Evolutionary conservation across 2,888 invertebrate genomes (phyloP).

Genomic region (Ophion ellenae): DNA sequence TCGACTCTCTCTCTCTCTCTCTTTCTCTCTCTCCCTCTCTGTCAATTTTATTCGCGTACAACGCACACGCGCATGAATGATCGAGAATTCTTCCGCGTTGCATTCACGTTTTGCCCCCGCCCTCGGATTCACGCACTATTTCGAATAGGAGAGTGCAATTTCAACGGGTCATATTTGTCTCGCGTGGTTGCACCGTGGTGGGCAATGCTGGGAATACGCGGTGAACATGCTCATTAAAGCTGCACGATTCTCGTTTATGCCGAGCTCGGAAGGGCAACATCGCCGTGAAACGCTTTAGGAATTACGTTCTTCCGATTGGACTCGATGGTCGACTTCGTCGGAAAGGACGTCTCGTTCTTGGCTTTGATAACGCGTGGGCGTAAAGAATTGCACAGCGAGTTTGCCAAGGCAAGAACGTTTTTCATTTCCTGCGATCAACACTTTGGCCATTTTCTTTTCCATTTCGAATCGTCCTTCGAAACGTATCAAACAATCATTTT

Average conservation of each 20-base stretch:
- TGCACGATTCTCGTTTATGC: constrained; percentile 8
- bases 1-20: constrained; percentile 13
- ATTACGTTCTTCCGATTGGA: constrained; percentile 61
- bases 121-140: background rate
- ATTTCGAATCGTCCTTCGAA: background rate
- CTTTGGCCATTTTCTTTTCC: background rate
- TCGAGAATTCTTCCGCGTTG: constrained; percentile 55
- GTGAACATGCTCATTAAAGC: constrained; percentile 23
- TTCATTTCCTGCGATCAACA: background rate
- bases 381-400: constrained; percentile 45
- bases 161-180: constrained; percentile 8
- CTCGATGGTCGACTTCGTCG: constrained; percentile 30
- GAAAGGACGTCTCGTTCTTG: constrained; percentile 25
- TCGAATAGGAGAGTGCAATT: constrained; percentile 15
- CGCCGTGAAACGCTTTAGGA: constrained; percentile 34
- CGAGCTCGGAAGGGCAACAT: background rate
- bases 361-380: constrained; percentile 55
- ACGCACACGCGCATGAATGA: constrained; percentile 18
- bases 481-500: background rate
- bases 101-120: background rate
- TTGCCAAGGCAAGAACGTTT: constrained; percentile 11
- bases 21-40: constrained; percentile 12
- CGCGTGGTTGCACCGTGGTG: background rate
- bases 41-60: constrained; percentile 1
- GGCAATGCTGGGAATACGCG: background rate